Conservation (phyloP, 2,797 vertebrate species). For the Serranus cabrilla region DNA sequence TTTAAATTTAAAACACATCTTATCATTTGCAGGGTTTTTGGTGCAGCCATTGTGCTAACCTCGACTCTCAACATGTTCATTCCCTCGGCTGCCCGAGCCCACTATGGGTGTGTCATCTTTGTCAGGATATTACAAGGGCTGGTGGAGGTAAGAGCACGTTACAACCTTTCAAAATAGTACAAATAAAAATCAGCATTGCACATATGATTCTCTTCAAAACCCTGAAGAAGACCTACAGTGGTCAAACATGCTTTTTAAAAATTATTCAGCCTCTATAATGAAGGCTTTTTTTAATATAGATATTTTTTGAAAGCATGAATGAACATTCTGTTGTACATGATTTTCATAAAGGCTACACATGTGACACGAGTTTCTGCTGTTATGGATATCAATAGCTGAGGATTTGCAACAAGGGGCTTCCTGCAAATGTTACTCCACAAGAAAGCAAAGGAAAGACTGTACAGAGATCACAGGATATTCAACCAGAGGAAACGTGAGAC, state of each 20-base stretch:
- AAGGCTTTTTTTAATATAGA: no score
- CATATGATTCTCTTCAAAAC: no score
- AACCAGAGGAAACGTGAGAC: constrained; percentile 61
- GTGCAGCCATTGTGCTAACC: constrained; percentile 94
- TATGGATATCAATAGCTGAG: neutral
- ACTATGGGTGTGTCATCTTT: constrained; percentile 98
- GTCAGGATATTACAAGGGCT: constrained; percentile 97
- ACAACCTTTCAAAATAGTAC: no score
- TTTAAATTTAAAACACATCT: constrained; percentile 16
- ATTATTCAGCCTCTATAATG: no score
- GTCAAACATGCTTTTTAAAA: no score
- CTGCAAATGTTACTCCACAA: neutral
- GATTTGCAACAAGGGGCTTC: constrained; percentile 5
- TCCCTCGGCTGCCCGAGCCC: constrained; percentile 93
- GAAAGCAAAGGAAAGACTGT: constrained; percentile 33
- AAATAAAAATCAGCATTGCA: no score
- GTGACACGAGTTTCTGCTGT: neutral
- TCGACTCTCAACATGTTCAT: constrained; percentile 97
- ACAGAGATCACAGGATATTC: constrained; percentile 14
- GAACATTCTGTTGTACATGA: no score
- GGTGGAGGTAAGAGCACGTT: constrained; percentile 91
- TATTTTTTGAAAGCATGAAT: no score
- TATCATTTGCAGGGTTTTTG: constrained; percentile 91
- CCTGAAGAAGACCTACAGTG: no score
- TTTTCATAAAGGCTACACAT: neutral